These are phyloP conservation scores for Pharmacophagus antenor DNA, from an alignment of 2,888 invertebrate species.

Conservation along the genomic window DNA sequence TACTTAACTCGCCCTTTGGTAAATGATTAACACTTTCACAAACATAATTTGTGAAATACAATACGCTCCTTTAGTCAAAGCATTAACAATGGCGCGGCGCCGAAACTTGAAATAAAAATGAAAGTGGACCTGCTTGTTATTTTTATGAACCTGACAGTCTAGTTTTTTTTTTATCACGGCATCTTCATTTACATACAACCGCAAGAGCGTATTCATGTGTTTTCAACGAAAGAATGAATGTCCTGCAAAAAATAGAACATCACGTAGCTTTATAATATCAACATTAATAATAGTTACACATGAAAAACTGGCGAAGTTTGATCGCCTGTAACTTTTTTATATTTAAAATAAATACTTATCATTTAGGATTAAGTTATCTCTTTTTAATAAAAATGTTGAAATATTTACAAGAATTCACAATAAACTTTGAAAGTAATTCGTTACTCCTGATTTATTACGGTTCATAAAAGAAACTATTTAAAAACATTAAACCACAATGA, in stretches of 20 bases:
- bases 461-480: too few relatives aligned
- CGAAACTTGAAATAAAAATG: conserved; percentile 75
- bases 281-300: too few relatives aligned
- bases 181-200: conserved; percentile 61
- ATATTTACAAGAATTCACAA: too few relatives aligned
- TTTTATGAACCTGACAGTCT: conserved; percentile 73
- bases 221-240: background rate
- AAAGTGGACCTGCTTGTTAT: conserved; percentile 78
- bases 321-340: too few relatives aligned
- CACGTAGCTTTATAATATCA: too few relatives aligned
- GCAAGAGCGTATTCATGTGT: conserved; percentile 8
- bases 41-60: conserved; percentile 35
- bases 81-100: conserved; percentile 59
- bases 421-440: too few relatives aligned
- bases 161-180: conserved; percentile 54
- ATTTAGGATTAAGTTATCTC: too few relatives aligned
- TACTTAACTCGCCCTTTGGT: background rate
- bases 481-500: too few relatives aligned
- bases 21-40: conserved; percentile 15
- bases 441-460: too few relatives aligned
- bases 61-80: conserved; percentile 59
- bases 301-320: too few relatives aligned
- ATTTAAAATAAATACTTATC: too few relatives aligned
- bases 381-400: too few relatives aligned
- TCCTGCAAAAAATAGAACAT: background rate